These are phyloP conservation scores for Crotophaga sulcirostris DNA, from an alignment of 2,113 vertebrate genomes.

Conservation along the genomic window DNA sequence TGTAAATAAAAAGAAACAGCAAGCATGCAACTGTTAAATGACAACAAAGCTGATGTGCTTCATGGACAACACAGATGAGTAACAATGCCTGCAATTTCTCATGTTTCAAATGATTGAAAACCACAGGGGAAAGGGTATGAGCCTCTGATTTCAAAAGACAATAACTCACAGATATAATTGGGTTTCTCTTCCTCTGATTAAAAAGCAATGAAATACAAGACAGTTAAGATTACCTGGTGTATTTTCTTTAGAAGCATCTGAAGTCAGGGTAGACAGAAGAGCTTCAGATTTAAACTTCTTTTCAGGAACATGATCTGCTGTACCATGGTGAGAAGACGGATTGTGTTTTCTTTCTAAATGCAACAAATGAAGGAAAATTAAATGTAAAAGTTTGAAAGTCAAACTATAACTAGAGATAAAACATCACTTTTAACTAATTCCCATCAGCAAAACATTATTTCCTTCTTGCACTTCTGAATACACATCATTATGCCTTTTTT, in stretches of 20 bases:
- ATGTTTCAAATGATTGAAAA: background rate
- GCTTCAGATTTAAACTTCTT: constrained; percentile 99
- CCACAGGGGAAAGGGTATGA: background rate
- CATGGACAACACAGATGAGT: background rate
- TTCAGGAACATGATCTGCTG: constrained; percentile 93
- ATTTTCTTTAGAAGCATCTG: constrained; percentile 96
- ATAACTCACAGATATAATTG: background rate
- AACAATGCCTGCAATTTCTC: background rate
- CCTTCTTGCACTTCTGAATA: background rate
- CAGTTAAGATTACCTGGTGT: constrained; percentile 82
- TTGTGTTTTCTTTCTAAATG: constrained; percentile 94
- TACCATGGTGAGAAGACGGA: constrained; percentile 88
- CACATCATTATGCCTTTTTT: background rate
- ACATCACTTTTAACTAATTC: background rate
- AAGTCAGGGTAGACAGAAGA: constrained; percentile 94
- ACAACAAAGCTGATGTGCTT: background rate
- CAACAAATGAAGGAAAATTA: constrained; percentile 16
- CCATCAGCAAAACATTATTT: background rate
- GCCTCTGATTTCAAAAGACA: background rate
- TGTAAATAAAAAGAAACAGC: background rate
- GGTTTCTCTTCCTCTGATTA: background rate
- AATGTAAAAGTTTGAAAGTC: background rate
- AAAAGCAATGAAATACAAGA: background rate
- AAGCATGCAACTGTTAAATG: background rate
- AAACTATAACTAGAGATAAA: background rate